Conservation (phyloP, 2,113 vertebrate species). For the Phrynosoma platyrhinos region DNA sequence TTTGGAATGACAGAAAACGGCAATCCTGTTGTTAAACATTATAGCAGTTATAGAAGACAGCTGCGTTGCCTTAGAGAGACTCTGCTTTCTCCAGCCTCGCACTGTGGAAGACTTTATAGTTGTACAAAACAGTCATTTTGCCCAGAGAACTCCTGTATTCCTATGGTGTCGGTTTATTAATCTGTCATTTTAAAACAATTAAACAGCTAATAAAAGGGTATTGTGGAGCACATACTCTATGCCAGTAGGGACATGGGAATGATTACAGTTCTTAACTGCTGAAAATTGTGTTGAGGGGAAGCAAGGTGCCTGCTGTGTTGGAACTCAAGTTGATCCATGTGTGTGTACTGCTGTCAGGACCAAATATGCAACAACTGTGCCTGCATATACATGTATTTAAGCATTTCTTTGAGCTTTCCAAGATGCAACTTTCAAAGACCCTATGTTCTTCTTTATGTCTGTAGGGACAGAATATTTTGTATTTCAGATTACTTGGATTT, state of each 20-base stretch:
- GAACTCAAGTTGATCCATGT: not conserved
- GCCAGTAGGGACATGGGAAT: not conserved
- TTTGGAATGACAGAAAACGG: not conserved
- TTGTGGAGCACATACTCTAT: fast-evolving
- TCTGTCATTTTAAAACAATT: slow-evolving; percentile 28
- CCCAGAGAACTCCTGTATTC: slow-evolving; percentile 11
- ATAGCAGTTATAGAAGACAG: not conserved
- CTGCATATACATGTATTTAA: not conserved
- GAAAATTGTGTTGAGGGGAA: not conserved
- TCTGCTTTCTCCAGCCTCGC: not conserved
- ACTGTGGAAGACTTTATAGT: not conserved
- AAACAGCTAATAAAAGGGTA: not conserved
- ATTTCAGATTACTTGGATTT: not conserved
- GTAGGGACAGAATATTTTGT: not conserved
- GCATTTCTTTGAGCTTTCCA: not conserved
- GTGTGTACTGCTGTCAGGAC: not conserved
- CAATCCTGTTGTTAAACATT: slow-evolving; percentile 30
- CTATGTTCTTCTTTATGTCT: slow-evolving; percentile 21
- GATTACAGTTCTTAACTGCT: not conserved
- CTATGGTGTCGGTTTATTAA: not conserved
- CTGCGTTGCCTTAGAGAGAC: slow-evolving; percentile 5
- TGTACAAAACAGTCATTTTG: slow-evolving; percentile 28
- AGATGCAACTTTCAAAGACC: not conserved
- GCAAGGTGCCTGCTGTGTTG: not conserved
- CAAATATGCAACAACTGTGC: not conserved